Conservation (phyloP, 2,113 vertebrate genomes). For the Phainopepla nitens region DNA sequence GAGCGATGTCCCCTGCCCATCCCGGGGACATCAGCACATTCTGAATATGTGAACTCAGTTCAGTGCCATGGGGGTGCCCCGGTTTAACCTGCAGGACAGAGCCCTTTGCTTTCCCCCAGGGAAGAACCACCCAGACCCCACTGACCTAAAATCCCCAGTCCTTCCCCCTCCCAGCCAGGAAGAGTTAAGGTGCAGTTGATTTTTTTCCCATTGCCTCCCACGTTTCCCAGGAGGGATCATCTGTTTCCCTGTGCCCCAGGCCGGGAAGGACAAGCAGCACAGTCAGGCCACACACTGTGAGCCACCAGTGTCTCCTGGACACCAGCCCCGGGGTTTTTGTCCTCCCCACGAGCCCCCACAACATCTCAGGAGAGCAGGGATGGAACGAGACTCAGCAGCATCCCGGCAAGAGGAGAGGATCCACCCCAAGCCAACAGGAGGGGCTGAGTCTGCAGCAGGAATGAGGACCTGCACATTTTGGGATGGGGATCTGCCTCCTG, state of each 20-base stretch:
- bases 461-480: background rate
- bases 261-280: background rate
- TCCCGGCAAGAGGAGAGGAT: background rate
- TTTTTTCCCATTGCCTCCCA: background rate
- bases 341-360: background rate
- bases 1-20: rapidly evolving
- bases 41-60: rapidly evolving
- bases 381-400: background rate
- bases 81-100: rapidly evolving
- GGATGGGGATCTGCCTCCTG: background rate
- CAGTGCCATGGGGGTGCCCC: rapidly evolving
- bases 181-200: background rate
- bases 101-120: rapidly evolving
- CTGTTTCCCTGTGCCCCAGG: background rate
- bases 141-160: background rate
- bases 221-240: background rate
- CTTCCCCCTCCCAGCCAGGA: background rate
- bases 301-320: background rate
- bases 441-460: background rate
- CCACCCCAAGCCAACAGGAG: background rate
- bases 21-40: rapidly evolving
- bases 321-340: background rate
- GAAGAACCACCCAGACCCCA: background rate
- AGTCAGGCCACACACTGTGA: background rate
- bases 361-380: background rate